Conservation (phyloP, 2,113 vertebrate species). For the Macheiramphus alcinus region DNA sequence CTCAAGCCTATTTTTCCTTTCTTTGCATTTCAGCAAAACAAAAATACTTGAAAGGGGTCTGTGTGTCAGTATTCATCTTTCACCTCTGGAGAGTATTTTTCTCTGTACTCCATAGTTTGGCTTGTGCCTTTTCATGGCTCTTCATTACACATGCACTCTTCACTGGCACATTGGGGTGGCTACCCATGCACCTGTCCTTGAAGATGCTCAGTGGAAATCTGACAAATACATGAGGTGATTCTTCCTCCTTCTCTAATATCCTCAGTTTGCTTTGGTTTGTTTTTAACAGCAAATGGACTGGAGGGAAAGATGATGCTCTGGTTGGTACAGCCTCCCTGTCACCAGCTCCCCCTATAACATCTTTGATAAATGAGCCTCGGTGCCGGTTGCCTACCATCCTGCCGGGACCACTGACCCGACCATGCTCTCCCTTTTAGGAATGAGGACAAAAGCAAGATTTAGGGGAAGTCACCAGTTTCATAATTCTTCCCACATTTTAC, state of each 20-base stretch:
- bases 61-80: neutral
- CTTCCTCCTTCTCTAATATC: neutral
- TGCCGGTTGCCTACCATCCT: fast-evolving
- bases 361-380: neutral
- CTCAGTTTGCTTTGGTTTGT: neutral
- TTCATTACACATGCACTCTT: fast-evolving
- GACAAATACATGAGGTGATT: neutral
- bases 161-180: fast-evolving
- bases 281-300: neutral
- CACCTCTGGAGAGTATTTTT: neutral
- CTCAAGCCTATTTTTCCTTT: neutral
- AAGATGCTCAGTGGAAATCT: neutral
- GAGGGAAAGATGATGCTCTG: neutral
- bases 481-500: neutral
- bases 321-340: neutral
- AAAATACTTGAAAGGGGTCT: neutral
- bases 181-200: fast-evolving
- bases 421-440: neutral
- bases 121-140: neutral
- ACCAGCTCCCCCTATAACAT: neutral
- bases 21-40: neutral
- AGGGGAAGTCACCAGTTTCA: neutral
- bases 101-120: neutral
- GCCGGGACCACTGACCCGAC: fast-evolving
- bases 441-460: neutral